A percentile compares a stretch with the other conserved stretches of the same genome.
These are phyloP conservation scores for Apis florea DNA, from an alignment of 1,140 invertebrate species.

Conservation along the genomic window DNA sequence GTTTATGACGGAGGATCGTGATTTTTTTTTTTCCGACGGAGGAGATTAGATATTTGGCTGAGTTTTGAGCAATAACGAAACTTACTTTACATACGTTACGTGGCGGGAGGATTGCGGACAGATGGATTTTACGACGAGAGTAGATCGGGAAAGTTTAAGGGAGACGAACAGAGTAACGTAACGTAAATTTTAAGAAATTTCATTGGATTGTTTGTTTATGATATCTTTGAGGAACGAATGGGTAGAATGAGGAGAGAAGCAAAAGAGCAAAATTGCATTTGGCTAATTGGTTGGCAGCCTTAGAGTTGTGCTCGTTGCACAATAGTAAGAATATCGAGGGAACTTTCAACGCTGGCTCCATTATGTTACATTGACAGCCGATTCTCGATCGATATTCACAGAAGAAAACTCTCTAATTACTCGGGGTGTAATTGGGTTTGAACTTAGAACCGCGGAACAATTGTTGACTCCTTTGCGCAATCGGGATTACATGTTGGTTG, in stretches of 20 bases:
- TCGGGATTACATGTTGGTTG: background rate
- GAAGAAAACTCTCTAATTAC: slow-evolving; percentile 26
- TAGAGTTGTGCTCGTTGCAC: slow-evolving; percentile 12
- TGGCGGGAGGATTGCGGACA: no score
- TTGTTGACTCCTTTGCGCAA: background rate
- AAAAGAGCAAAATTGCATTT: slow-evolving; percentile 42
- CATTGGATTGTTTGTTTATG: no score
- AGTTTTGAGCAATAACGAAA: no score
- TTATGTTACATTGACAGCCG: slow-evolving; percentile 17
- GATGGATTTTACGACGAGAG: no score
- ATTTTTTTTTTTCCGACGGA: no score
- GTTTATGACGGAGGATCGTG: no score
- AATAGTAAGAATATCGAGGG: slow-evolving; percentile 6
- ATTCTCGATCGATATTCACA: slow-evolving; percentile 7
- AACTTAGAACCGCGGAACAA: background rate
- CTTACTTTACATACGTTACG: no score
- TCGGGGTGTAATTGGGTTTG: background rate
- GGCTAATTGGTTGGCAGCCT: slow-evolving; percentile 46
- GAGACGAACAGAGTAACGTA: no score
- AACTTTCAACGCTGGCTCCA: slow-evolving; percentile 16
- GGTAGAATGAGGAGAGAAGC: background rate
- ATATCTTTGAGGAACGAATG: no score
- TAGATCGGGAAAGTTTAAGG: no score
- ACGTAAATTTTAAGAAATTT: no score
- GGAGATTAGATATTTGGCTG: no score